These are phyloP conservation scores for Spilarctia lutea DNA, from an alignment of 2,888 invertebrate genomes.

Conservation along the genomic window DNA sequence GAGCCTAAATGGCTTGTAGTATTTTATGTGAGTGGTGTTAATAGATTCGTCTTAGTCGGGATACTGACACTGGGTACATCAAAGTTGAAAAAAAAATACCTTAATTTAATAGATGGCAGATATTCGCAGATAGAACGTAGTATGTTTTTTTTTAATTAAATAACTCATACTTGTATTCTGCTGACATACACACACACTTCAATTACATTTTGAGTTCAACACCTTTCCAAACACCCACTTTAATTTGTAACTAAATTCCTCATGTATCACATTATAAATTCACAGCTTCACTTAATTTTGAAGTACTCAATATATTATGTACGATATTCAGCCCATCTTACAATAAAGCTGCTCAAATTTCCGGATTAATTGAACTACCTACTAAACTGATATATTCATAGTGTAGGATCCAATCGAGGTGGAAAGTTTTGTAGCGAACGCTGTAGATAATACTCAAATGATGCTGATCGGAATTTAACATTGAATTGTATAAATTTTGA, in stretches of 20 bases:
- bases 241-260: constrained; percentile 10
- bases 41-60: no score
- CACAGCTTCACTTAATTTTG: constrained; percentile 14
- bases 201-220: neutral
- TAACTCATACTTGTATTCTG: no score
- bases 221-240: neutral
- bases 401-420: neutral
- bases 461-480: neutral
- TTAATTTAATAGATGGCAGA: no score
- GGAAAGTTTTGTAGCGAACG: neutral
- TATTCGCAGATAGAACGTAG: no score
- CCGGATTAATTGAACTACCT: constrained; percentile 13
- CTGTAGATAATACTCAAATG: neutral
- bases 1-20: no score
- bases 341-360: constrained; percentile 14
- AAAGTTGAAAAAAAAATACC: no score
- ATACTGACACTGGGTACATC: no score
- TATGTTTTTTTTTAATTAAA: no score
- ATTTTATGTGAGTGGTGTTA: no score
- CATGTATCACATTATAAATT: constrained; percentile 13
- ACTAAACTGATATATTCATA: constrained; percentile 5
- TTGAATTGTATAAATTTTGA: neutral
- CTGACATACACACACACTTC: no score
- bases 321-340: constrained; percentile 5
- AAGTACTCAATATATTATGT: constrained; percentile 18